A percentile compares a stretch with the other conserved stretches of the same genome.
These are phyloP conservation scores for Brachypodius melanocephalos DNA, from an alignment of 2,113 vertebrate species.

Conservation along the genomic window DNA sequence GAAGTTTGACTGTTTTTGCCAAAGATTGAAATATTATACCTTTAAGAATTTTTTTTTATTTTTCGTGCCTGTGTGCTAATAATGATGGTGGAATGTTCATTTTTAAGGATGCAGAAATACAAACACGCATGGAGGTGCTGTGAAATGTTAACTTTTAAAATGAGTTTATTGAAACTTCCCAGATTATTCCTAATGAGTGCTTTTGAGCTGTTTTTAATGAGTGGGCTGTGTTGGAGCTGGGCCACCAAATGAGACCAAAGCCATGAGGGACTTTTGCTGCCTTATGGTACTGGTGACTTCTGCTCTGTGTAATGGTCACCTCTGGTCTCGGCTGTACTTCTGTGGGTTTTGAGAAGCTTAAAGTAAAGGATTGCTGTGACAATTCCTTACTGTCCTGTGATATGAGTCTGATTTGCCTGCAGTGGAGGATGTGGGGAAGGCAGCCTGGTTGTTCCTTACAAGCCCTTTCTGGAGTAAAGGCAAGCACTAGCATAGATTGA, in stretches of 20 bases:
- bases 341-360: not conserved
- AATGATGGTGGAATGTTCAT: not conserved
- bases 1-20: not conserved
- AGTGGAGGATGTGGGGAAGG: not conserved
- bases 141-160: not conserved
- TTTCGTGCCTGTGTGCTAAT: not conserved
- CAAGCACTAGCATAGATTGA: not conserved
- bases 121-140: not conserved
- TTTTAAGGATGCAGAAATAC: not conserved
- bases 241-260: not conserved
- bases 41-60: not conserved
- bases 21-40: not conserved
- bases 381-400: not conserved
- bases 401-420: not conserved
- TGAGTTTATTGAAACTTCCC: not conserved
- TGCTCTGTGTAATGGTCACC: not conserved
- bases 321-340: not conserved
- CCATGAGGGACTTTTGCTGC: not conserved
- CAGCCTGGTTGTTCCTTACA: not conserved
- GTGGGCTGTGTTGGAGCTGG: not conserved
- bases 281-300: not conserved
- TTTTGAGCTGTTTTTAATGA: not conserved
- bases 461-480: not conserved
- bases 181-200: not conserved
- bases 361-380: not conserved